phyloP scores from a whole-genome alignment of 2,113 vertebrate species.

The Panurus biarmicus region DNA sequence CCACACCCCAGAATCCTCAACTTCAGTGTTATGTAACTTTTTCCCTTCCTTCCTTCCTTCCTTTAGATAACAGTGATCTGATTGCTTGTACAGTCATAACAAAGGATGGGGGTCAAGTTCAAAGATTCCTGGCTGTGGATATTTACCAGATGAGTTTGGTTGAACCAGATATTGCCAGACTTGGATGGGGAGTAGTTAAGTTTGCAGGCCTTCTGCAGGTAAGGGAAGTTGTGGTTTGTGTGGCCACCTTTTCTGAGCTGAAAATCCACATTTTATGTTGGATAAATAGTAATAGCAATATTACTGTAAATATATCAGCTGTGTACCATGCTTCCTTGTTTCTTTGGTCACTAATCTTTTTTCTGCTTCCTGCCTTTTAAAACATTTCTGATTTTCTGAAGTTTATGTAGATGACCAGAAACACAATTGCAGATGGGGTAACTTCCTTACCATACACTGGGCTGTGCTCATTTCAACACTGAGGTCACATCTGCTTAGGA shows the following conservation, averaged over 20 bases:
- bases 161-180: constrained; percentile 90
- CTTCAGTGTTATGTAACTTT: background rate
- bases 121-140: constrained; percentile 94
- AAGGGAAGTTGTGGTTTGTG: background rate
- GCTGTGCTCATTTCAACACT: background rate
- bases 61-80: constrained; percentile 93
- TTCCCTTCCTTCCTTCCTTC: background rate
- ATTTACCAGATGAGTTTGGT: constrained; percentile 98
- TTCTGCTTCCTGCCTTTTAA: background rate
- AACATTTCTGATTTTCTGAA: background rate
- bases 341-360: background rate
- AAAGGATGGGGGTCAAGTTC: constrained; percentile 89
- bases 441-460: background rate
- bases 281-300: background rate
- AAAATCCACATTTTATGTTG: background rate
- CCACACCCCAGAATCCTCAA: background rate
- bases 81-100: constrained; percentile 95
- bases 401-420: background rate
- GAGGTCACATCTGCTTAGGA: background rate
- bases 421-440: background rate
- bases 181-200: constrained; percentile 97
- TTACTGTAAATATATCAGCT: background rate
- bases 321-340: background rate
- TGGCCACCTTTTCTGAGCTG: background rate
- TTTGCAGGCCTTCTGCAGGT: constrained; percentile 96